Base-by-base conservation (phyloP, 2,797 vertebrate species). In the Lophius americanus region DNA sequence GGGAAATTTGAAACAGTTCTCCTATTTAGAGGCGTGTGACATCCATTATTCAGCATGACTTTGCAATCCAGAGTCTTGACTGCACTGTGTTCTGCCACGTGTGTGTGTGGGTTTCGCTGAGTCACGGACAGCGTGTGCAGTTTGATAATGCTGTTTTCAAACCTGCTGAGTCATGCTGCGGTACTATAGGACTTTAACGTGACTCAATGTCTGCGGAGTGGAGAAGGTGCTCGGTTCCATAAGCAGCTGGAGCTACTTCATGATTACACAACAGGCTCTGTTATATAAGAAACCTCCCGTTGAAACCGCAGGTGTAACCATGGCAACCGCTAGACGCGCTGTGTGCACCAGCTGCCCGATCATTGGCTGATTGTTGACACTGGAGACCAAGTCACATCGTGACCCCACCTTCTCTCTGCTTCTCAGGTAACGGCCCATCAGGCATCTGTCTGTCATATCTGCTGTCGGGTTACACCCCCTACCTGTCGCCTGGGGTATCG, bases 371-470 rank as follows among this genome's bases (percentile, higher is more conserved):
- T 3, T 2, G 2, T 13, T 42, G 41, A 42, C 39, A 41, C 39
- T 4, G 39, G 9, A 6, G 6, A 6, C 39, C 39, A 10, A 42
- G 10, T 44, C 43, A 38, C 46, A 23, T 23, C 23, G 23, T 23
- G 23, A 23, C 23, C 23, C 23, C 8, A 9, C 7, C 14, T 1
- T 33, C 0, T 57, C n/a, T 49, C 6, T 56, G 61, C 76, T n/a
- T 41, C 57, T 6, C 48, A 95, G 94, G 94, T 48, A 95, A 95
- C 11, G 94, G 94, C 4, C 94, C 94, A 0, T 95, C 94, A 0
- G 94, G 94, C 14, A 95, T 95, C 77, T 94, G 94, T 63, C 84
- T 95, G 56, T 95, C 94, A 0, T 94, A 95, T 86, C 84, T 95
- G 81, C 60, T 95, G 82, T 94, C 94, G 0, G 94, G 94, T 39